Evolutionary conservation across 2,797 vertebrate species (phyloP).

Genomic region (Sebastes itinus): DNA sequence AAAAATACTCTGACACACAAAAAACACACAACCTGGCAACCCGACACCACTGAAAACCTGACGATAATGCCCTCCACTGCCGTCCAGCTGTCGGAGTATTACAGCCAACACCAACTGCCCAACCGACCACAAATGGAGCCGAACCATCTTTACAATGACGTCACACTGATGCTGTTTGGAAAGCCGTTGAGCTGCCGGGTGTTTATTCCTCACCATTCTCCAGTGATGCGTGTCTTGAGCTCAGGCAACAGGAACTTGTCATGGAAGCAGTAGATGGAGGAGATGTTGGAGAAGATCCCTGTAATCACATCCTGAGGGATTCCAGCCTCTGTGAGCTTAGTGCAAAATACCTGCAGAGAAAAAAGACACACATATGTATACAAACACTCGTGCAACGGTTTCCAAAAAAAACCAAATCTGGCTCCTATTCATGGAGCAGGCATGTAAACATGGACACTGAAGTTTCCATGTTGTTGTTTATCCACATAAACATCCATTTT

Average conservation of each 20-base stretch:
- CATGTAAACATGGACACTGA: slow-evolving; percentile 4
- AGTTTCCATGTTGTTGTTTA: slow-evolving; percentile 7
- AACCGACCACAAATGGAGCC: neutral
- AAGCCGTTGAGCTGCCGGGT: neutral
- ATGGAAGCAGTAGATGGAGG: slow-evolving; percentile 96
- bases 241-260: slow-evolving; percentile 96
- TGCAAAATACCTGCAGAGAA: slow-evolving; percentile 90
- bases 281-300: slow-evolving; percentile 99
- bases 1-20: slow-evolving; percentile 25
- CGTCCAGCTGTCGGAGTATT: slow-evolving; percentile 5
- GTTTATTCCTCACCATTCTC: slow-evolving; percentile 88
- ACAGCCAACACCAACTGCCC: neutral
- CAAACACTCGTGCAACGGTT: neutral
- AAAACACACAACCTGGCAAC: slow-evolving; percentile 2
- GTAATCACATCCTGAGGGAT: slow-evolving; percentile 93
- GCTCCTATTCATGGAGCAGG: neutral
- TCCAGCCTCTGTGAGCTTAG: slow-evolving; percentile 89
- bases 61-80: neutral
- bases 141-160: neutral
- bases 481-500: neutral
- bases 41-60: slow-evolving; percentile 4
- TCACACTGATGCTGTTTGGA: neutral
- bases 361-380: neutral
- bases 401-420: neutral
- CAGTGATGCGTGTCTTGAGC: slow-evolving; percentile 91